Percentiles rank a stretch among this genome's conserved stretches.
Evolutionary conservation across 53 echinoderm and acorn worm species (phyloP).

Genomic region (Stichopus horrens): DNA sequence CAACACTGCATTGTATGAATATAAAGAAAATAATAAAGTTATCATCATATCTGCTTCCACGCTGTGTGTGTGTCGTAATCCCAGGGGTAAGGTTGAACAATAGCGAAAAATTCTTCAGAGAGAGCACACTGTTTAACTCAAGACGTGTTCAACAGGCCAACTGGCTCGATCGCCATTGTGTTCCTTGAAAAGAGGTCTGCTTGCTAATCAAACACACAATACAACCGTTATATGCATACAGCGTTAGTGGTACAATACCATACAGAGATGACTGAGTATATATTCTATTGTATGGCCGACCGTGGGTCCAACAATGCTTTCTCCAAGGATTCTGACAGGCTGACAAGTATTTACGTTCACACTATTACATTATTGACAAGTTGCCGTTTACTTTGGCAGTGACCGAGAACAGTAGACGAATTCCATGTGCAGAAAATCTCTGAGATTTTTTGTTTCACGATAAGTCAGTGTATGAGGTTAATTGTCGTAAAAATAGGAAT

Average conservation of each 20-base stretch:
- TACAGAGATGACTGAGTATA: no score
- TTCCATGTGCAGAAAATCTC: no score
- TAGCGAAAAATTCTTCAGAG: background rate
- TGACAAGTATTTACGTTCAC: no score
- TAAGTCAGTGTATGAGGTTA: no score
- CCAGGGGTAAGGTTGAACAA: slow-evolving; percentile 14
- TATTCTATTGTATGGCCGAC: no score
- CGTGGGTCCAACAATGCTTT: no score
- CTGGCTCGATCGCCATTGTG: background rate
- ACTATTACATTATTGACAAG: no score
- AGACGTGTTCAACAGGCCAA: background rate
- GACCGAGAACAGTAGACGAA: no score
- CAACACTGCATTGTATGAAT: slow-evolving; percentile 37
- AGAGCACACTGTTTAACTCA: background rate
- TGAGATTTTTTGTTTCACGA: no score
- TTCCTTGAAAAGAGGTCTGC: background rate
- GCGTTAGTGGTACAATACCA: background rate
- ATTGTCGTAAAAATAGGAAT: no score
- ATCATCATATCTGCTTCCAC: slow-evolving; percentile 34
- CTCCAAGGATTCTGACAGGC: no score
- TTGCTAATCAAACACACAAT: background rate
- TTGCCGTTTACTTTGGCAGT: no score
- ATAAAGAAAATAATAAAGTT: background rate
- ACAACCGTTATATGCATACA: background rate
- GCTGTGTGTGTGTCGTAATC: background rate